Base-by-base conservation (phyloP, 2,888 invertebrate genomes). In the Lasioglossum calceatum region DNA sequence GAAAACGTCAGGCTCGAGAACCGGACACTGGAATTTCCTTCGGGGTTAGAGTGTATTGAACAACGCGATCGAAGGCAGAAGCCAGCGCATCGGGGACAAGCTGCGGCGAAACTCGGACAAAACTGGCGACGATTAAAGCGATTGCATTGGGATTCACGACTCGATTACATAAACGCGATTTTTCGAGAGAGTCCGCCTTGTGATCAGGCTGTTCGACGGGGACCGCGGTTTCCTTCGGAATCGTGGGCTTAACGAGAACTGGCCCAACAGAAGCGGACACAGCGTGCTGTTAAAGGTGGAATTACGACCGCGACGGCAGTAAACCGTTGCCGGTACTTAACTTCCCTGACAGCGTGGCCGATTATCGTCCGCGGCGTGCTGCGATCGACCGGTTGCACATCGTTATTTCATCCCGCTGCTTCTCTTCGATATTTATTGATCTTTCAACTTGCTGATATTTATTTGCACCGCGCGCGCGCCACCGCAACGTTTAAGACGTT, bases 251-350 rank as follows among this genome's bases (percentile, higher is more conserved):
- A 70, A 70, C 70, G 70, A 67, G 67, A 67, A 67, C 67, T 19
- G 32, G 27, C 67, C 16, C 54, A 16, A 70, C 39, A 42, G 70
- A 70, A 70, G 39, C 70, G 70, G 39, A n/a, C 70, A 70, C 70
- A 70, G 39, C 36, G 39, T 5, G 70, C 12, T 70, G 70, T 42
- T 70, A 70, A 23, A 67, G 67, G 70, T 23, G 70, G 70, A 70
- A 70, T 70, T 70, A 70, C 70, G 70, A 70, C 70, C 39, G 70
- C 70, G 39, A 70, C 70, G n/a, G 39, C n/a, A 42, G 23, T 70
- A 70, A 70, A 70, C 70, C 70, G 70, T 70, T 70, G 23, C 39
- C 70, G 70, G 70, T 39, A 70, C 70, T 70, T 70, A 39, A 23
- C 23, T 70, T 70, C 39, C 4, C 39, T 36, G 70, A 42, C 70